Conservation (phyloP, 2,888 invertebrate species). For the Melipona beecheii region DNA sequence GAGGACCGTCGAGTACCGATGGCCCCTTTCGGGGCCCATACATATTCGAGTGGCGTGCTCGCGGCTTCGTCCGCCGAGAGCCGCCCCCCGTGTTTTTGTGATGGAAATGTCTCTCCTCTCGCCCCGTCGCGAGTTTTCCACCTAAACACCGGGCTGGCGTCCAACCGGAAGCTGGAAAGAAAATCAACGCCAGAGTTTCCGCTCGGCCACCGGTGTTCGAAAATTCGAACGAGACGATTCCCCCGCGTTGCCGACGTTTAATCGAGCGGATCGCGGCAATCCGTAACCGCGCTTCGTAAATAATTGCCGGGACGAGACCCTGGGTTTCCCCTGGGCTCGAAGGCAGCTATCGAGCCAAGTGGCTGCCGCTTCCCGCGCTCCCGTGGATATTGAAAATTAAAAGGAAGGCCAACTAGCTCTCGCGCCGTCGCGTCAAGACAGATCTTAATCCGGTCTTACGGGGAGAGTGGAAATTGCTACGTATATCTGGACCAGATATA, state of each 20-base stretch:
- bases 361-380: slow-evolving; percentile 22
- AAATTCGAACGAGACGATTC: slow-evolving; percentile 8
- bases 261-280: slow-evolving; percentile 35
- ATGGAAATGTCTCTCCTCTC: slow-evolving; percentile 71
- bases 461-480: background rate
- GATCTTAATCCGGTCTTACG: background rate
- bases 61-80: slow-evolving; percentile 65
- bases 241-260: slow-evolving; percentile 10
- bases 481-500: background rate
- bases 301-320: slow-evolving; percentile 31
- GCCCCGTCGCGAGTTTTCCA: slow-evolving; percentile 29
- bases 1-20: slow-evolving; percentile 47
- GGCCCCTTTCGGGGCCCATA: slow-evolving; percentile 63
- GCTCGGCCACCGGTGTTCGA: background rate
- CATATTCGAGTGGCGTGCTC: slow-evolving; percentile 74
- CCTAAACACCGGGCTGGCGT: slow-evolving; percentile 24
- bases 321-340: slow-evolving; percentile 2
- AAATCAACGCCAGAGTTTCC: background rate
- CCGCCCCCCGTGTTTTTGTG: slow-evolving; percentile 68
- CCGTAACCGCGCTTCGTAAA: slow-evolving; percentile 49
- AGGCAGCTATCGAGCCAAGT: background rate
- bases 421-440: background rate
- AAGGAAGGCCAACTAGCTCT: slow-evolving; percentile 1
- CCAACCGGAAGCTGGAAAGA: background rate
- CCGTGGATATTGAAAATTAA: slow-evolving; percentile 54